These are phyloP conservation scores for Polia nebulosa DNA, from an alignment of 2,888 invertebrate species.

Conservation along the genomic window DNA sequence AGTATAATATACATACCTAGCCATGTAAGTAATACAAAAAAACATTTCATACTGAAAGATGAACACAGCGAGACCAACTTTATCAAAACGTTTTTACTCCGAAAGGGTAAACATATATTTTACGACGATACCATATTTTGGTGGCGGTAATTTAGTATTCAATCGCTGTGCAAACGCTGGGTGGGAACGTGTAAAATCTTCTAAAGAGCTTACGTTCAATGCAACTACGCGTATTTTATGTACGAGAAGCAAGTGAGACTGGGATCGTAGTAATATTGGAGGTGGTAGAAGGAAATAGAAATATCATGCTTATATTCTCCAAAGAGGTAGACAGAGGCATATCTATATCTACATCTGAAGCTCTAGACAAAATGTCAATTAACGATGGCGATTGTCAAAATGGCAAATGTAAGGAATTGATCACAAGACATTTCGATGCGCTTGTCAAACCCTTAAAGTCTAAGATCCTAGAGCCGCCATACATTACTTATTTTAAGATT, in stretches of 20 bases:
- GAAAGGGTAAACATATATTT: slow-evolving; percentile 56
- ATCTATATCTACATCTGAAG: neutral
- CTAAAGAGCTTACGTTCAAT: slow-evolving; percentile 49
- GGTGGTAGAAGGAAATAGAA: neutral
- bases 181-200: slow-evolving; percentile 36
- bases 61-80: slow-evolving; percentile 40
- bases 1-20: slow-evolving; percentile 5
- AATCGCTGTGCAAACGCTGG: slow-evolving; percentile 47
- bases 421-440: too few species aligned
- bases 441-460: too few species aligned
- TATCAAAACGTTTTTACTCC: slow-evolving; percentile 51
- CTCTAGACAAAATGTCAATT: too few species aligned
- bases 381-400: too few species aligned
- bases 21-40: slow-evolving; percentile 16
- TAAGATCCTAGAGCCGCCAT: too few species aligned
- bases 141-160: slow-evolving; percentile 54
- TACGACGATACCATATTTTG: slow-evolving; percentile 53
- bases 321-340: neutral
- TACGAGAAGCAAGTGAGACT: neutral
- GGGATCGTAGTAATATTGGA: slow-evolving; percentile 7
- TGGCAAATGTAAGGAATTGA: too few species aligned
- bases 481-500: too few species aligned
- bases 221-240: slow-evolving; percentile 48
- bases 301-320: neutral
- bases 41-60: slow-evolving; percentile 47